These are phyloP conservation scores for Spheniscus humboldti DNA, from an alignment of 2,797 vertebrate genomes.

Conservation along the genomic window DNA sequence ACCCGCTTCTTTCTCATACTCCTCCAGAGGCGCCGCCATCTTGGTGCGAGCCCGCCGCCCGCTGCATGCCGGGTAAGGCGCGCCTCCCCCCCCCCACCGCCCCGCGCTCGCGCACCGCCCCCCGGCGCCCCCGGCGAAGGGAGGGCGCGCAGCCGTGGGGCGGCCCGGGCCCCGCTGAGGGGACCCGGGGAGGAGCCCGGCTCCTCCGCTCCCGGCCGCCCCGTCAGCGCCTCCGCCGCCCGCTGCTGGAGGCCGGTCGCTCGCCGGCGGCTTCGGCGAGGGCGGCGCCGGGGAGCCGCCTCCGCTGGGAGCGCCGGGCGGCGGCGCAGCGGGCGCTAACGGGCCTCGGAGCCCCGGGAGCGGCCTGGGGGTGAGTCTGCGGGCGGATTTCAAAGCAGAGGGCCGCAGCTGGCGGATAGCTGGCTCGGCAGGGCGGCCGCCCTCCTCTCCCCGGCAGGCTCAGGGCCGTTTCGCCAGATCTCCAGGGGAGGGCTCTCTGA, in stretches of 20 bases:
- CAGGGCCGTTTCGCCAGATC: too few species aligned
- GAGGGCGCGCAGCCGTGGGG: background rate
- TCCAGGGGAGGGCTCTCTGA: fast-evolving
- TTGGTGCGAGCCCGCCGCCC: slow-evolving; percentile 87
- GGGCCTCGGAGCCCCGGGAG: background rate
- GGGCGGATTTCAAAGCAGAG: background rate
- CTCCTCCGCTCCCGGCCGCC: too few species aligned
- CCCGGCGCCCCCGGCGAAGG: too few species aligned
- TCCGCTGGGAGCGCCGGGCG: background rate
- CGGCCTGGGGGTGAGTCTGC: background rate
- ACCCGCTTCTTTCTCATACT: slow-evolving; percentile 93
- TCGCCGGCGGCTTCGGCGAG: background rate
- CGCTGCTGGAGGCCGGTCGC: too few species aligned
- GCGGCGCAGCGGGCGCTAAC: background rate
- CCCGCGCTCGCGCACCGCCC: too few species aligned
- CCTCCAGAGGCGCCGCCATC: slow-evolving; percentile 96
- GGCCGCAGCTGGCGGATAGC: too few species aligned
- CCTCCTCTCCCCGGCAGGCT: too few species aligned
- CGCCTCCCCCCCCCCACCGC: background rate
- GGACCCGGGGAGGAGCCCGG: too few species aligned
- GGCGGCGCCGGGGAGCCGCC: background rate
- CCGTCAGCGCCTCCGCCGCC: background rate
- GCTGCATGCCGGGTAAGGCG: slow-evolving; percentile 89
- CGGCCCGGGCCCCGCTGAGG: background rate
- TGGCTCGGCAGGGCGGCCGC: too few species aligned